Percentiles rank a stretch among this genome's conserved stretches.
These are phyloP conservation scores for Orientallactaga sibirica DNA, from an alignment of 2,797 vertebrate genomes.

Conservation along the genomic window DNA sequence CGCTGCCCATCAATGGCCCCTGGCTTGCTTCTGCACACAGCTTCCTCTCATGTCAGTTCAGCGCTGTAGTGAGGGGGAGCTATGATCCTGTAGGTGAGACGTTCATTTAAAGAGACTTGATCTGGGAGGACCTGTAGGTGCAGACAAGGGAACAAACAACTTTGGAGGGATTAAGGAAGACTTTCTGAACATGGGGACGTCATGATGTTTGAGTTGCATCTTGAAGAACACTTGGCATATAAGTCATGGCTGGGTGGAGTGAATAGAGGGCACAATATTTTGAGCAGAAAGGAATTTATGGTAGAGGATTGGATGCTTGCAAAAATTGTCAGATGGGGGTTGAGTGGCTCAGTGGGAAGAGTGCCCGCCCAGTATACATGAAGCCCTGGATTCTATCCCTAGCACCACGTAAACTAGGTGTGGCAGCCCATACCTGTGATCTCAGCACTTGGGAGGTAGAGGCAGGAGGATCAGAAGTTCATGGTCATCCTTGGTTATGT, in stretches of 20 bases:
- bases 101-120: not conserved
- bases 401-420: not conserved
- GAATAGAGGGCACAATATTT: slow-evolving; percentile 20
- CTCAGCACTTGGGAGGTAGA: not conserved
- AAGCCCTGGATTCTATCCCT: too few relatives aligned
- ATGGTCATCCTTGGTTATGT: not conserved
- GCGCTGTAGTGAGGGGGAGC: not conserved
- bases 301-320: not conserved
- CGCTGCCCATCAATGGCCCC: too few relatives aligned
- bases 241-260: not conserved
- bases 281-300: slow-evolving; percentile 22
- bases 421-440: not conserved
- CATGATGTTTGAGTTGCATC: not conserved
- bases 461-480: not conserved
- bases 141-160: not conserved
- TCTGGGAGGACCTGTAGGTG: not conserved
- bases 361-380: not conserved
- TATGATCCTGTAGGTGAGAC: not conserved
- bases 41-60: not conserved
- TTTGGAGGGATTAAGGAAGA: not conserved
- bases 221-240: not conserved
- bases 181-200: not conserved
- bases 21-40: not conserved
- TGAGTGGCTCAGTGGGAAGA: not conserved
- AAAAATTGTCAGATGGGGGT: not conserved